phyloP scores from a whole-genome alignment of 2,888 invertebrate genomes.

The Leptothorax acervorum region DNA sequence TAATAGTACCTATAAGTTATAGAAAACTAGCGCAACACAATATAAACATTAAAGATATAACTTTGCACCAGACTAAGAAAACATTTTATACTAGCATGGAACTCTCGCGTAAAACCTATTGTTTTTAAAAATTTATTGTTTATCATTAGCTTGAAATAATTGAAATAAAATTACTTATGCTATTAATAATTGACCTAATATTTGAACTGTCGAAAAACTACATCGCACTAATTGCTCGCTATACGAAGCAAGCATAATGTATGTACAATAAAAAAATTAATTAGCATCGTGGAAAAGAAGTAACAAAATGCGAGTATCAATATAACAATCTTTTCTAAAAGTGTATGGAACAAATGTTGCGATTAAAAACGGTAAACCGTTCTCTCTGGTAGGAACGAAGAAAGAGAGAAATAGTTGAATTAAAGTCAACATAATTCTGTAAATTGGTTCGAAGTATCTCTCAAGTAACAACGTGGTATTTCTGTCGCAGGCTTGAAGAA shows the following conservation, averaged over 20 bases:
- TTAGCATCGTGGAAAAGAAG: not conserved
- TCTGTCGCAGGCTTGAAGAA: slow-evolving; percentile 20
- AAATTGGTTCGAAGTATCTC: not conserved
- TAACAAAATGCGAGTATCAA: not conserved
- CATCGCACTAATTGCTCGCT: not conserved
- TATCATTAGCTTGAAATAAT: not conserved
- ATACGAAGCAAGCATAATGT: not conserved
- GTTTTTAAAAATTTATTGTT: not conserved
- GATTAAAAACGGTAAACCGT: not conserved
- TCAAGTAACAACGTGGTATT: slow-evolving; percentile 24
- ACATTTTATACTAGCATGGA: not conserved
- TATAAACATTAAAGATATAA: not conserved
- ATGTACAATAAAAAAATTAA: not conserved
- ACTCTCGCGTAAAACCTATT: not conserved
- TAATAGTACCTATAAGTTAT: not conserved
- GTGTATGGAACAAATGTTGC: not conserved
- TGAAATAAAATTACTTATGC: not conserved
- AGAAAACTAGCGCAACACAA: not conserved
- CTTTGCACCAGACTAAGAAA: not conserved
- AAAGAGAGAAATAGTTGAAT: slow-evolving; percentile 49
- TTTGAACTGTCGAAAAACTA: not conserved
- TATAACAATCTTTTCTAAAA: not conserved
- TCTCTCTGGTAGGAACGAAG: slow-evolving; percentile 2
- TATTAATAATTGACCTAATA: not conserved
- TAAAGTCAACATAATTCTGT: not conserved